phyloP scores from a whole-genome alignment of 2,888 invertebrate species.

The Pemphredon lugubris region DNA sequence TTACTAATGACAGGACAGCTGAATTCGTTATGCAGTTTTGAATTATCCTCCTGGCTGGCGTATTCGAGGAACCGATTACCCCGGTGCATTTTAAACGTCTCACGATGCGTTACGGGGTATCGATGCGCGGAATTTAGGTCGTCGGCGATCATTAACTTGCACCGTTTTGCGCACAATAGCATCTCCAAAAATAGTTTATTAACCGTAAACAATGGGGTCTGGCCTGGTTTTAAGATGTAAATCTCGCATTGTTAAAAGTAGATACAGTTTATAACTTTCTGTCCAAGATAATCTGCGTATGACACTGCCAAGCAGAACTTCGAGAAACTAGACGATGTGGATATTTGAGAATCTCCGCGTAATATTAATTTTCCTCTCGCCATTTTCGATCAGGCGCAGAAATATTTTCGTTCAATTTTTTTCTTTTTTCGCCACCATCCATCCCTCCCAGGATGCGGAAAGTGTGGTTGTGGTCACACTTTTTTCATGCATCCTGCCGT shows the following conservation, averaged over 20 bases:
- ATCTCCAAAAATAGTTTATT: constrained; percentile 43
- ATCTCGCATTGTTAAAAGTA: constrained; percentile 17
- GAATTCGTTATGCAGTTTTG: constrained; percentile 33
- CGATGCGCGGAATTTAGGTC: constrained; percentile 35
- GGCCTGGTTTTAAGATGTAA: constrained; percentile 43
- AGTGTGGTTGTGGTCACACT: too few relatives aligned
- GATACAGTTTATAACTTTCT: constrained; percentile 11
- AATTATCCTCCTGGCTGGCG: constrained; percentile 24
- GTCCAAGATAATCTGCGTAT: background rate
- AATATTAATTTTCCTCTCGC: too few relatives aligned
- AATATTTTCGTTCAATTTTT: too few relatives aligned
- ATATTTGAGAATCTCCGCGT: too few relatives aligned
- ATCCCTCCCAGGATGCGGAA: too few relatives aligned
- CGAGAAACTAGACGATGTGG: background rate
- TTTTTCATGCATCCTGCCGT: too few relatives aligned
- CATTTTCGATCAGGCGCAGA: too few relatives aligned
- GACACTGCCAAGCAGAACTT: background rate
- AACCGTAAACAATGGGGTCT: constrained; percentile 49
- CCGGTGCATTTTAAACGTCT: constrained; percentile 16
- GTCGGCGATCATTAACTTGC: constrained; percentile 36
- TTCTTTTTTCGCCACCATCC: too few relatives aligned
- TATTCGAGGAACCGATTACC: constrained; percentile 30
- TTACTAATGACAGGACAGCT: constrained; percentile 49
- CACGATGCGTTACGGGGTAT: constrained; percentile 28
- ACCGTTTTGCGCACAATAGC: constrained; percentile 28